Percentiles rank a stretch among this genome's conserved stretches.
These are phyloP conservation scores for Branchellion lobata DNA, from an alignment of 2,888 invertebrate species.

Conservation along the genomic window DNA sequence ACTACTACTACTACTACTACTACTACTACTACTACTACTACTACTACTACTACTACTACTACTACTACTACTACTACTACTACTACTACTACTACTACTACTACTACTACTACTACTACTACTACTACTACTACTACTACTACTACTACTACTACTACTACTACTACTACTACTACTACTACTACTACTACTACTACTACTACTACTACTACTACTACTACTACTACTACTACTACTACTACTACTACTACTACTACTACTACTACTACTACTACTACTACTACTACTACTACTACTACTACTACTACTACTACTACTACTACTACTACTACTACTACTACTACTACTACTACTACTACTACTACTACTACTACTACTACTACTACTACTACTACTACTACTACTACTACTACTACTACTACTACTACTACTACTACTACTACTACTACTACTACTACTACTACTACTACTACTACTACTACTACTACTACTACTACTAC, in stretches of 20 bases:
- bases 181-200: constrained; percentile 16
- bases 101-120: constrained; percentile 18
- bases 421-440: constrained; percentile 5
- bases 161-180: constrained; percentile 19
- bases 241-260: constrained; percentile 26
- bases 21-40: constrained; percentile 15
- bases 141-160: constrained; percentile 26
- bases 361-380: constrained; percentile 31
- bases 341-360: constrained; percentile 8
- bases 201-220: constrained; percentile 22
- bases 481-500: not conserved
- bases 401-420: constrained; percentile 4
- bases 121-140: constrained; percentile 15
- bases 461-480: constrained; percentile 5
- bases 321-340: constrained; percentile 24
- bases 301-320: constrained; percentile 29
- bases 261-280: constrained; percentile 22
- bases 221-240: constrained; percentile 31
- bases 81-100: constrained; percentile 20
- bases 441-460: constrained; percentile 8
- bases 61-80: constrained; percentile 15
- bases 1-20: constrained; percentile 14
- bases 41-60: constrained; percentile 28
- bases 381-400: constrained; percentile 31
- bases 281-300: constrained; percentile 31